phyloP scores from a whole-genome alignment of 2,888 invertebrate genomes.

The Sabellastarte sp. region DNA sequence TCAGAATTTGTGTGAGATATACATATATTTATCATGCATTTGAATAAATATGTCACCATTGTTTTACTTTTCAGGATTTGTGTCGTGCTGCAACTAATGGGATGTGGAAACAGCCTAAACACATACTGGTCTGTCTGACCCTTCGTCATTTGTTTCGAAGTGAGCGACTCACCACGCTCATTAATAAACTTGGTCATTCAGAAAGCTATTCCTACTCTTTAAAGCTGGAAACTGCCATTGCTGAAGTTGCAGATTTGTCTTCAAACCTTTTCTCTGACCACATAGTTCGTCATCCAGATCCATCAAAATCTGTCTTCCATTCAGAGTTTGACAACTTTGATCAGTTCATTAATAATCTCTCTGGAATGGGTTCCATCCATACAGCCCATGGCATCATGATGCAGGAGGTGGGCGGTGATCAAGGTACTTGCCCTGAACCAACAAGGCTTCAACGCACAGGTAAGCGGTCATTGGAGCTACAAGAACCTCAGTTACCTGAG shows the following conservation, averaged over 20 bases:
- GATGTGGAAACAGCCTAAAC: neutral
- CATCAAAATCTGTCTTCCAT: constrained; percentile 26
- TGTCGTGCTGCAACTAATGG: neutral
- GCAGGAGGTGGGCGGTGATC: constrained; percentile 20
- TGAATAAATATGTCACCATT: no score
- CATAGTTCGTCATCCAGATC: constrained; percentile 24
- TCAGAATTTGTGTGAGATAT: no score
- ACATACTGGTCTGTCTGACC: neutral
- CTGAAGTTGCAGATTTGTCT: constrained; percentile 22
- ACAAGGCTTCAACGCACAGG: neutral
- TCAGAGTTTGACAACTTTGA: constrained; percentile 35
- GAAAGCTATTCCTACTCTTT: constrained; percentile 8
- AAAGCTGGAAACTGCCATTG: constrained; percentile 23
- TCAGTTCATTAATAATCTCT: constrained; percentile 25
- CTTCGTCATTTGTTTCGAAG: neutral
- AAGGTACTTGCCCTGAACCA: neutral
- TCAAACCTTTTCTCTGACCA: constrained; percentile 25
- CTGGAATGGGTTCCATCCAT: constrained; percentile 28
- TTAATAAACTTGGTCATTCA: neutral
- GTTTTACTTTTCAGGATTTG: neutral
- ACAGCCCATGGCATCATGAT: constrained; percentile 35
- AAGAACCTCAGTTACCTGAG: neutral
- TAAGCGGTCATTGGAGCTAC: neutral
- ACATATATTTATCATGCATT: no score
- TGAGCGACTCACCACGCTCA: neutral